A percentile compares a stretch with the other conserved stretches of the same genome.
Conservation (phyloP, 2,888 invertebrate genomes). For the Notodonta ziczac region DNA sequence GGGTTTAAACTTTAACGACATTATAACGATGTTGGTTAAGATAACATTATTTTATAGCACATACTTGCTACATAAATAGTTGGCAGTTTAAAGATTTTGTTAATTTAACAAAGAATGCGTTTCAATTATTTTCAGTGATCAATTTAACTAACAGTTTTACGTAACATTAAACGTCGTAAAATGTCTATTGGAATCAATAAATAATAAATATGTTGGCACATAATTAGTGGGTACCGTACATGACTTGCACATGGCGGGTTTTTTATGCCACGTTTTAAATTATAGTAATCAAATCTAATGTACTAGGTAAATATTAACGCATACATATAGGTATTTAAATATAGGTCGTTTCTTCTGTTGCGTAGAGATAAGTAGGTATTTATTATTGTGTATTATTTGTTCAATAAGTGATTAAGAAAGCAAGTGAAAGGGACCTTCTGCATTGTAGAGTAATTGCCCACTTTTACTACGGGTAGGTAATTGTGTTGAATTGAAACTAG, state of each 20-base stretch:
- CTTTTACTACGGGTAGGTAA: neutral
- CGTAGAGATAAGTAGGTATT: neutral
- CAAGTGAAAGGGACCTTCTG: neutral
- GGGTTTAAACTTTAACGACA: no score
- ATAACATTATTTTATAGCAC: no score
- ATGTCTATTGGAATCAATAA: neutral
- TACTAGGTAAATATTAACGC: constrained; percentile 6
- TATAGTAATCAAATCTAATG: constrained; percentile 14
- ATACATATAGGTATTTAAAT: constrained; percentile 14
- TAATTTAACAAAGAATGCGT: no score
- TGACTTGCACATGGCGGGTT: neutral
- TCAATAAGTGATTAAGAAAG: neutral
- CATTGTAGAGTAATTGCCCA: constrained; percentile 3
- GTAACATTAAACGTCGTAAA: neutral
- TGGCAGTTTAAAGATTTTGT: no score
- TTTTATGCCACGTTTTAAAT: constrained; percentile 7
- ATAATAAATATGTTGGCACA: neutral
- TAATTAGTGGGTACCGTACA: neutral
- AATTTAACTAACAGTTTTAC: no score
- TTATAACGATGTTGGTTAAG: no score
- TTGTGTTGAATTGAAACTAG: neutral
- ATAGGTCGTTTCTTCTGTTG: constrained; percentile 15
- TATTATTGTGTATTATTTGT: constrained; percentile 8
- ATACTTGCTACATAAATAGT: no score
- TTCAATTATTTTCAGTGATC: no score